phyloP scores from a whole-genome alignment of 64 coral and sea anemone genomes.

The Pocillopora damicornis region DNA sequence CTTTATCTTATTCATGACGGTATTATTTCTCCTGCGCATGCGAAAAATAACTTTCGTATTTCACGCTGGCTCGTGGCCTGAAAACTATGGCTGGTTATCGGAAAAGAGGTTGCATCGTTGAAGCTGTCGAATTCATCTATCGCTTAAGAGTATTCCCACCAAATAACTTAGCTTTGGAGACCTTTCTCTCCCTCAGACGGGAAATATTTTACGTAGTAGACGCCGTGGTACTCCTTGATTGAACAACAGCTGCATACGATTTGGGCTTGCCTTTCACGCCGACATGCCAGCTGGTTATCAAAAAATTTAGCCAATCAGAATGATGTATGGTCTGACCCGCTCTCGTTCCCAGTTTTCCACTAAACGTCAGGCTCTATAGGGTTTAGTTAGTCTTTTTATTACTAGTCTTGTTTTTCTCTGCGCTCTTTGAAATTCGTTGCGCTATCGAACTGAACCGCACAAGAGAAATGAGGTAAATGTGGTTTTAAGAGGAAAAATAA shows the following conservation, averaged over 20 bases:
- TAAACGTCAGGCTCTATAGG: background rate
- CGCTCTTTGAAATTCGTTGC: too few relatives aligned
- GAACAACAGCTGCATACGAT: slow-evolving; percentile 23
- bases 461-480: too few relatives aligned
- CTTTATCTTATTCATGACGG: background rate
- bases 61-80: background rate
- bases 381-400: too few relatives aligned
- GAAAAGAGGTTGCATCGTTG: background rate
- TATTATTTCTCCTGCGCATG: slow-evolving; percentile 31
- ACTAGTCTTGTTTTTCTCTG: too few relatives aligned
- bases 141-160: background rate
- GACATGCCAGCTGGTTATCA: slow-evolving; percentile 12
- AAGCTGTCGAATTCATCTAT: background rate
- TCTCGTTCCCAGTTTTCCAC: slow-evolving; percentile 1
- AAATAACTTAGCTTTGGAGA: background rate
- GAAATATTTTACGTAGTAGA: slow-evolving; percentile 19
- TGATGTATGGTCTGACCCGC: background rate
- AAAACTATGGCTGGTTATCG: background rate
- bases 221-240: slow-evolving; percentile 7
- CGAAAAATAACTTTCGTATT: slow-evolving; percentile 21
- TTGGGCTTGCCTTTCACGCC: background rate
- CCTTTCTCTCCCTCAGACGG: background rate
- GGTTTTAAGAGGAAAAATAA: too few relatives aligned
- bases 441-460: too few relatives aligned
- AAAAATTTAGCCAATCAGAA: slow-evolving; percentile 22